Conservation (phyloP, 2,113 vertebrate species). For the Meleagris gallopavo region DNA sequence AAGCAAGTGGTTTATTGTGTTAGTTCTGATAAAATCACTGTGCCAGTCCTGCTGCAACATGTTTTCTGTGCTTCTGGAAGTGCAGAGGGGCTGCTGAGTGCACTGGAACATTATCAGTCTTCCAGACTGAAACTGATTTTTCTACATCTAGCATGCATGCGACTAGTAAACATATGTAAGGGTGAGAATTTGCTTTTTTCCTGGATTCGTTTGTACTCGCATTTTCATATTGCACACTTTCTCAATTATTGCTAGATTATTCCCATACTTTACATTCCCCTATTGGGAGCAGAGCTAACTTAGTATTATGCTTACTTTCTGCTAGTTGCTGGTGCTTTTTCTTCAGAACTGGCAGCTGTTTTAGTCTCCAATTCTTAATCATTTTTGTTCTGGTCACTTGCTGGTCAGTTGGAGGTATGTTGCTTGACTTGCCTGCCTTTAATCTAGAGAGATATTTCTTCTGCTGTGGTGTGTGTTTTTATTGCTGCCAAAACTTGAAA, state of each 20-base stretch:
- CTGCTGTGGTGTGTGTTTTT: not conserved
- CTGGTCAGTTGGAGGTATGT: not conserved
- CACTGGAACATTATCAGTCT: not conserved
- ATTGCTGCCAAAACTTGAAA: accelerated
- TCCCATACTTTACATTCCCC: not conserved
- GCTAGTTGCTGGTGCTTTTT: not conserved
- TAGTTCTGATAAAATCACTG: not conserved
- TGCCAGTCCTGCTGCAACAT: not conserved
- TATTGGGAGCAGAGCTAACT: not conserved
- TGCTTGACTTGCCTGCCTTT: not conserved
- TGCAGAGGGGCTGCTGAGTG: not conserved
- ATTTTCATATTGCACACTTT: not conserved
- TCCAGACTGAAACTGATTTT: not conserved
- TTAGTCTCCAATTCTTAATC: not conserved
- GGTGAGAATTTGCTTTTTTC: not conserved
- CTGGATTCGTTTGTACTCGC: not conserved
- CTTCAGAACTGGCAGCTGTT: not conserved
- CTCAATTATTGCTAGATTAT: accelerated
- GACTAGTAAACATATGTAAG: not conserved
- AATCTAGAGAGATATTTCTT: not conserved
- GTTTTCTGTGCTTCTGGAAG: not conserved
- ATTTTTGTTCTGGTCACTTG: not conserved
- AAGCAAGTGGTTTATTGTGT: not conserved
- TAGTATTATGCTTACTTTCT: not conserved
- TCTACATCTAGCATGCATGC: not conserved